Evolutionary conservation across 2,888 invertebrate species (phyloP).

Genomic region (Drosophila colorata): DNA sequence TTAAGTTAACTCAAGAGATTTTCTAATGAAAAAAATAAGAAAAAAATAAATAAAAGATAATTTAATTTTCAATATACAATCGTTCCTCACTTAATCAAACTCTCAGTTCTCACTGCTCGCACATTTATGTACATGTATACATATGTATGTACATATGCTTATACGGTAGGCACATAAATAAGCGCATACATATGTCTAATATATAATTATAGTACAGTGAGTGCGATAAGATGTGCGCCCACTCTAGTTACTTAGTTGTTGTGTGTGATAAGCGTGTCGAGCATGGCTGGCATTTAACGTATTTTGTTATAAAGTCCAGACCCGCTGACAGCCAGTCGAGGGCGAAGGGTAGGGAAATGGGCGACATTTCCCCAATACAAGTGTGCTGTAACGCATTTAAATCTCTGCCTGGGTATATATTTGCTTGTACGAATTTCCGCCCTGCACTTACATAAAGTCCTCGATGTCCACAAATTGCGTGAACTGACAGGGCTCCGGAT

Average conservation of each 20-base stretch:
- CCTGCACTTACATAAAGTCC: conserved; percentile 90
- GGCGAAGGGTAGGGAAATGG: not conserved
- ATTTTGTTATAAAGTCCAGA: conserved; percentile 28
- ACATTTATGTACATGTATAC: not conserved
- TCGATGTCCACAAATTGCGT: conserved; percentile 89
- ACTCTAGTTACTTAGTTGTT: conserved; percentile 25
- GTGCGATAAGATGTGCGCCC: conserved; percentile 54
- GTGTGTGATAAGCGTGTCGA: conserved; percentile 41
- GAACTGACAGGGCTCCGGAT: conserved; percentile 88
- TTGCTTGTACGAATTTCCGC: not conserved
- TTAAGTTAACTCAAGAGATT: no score
- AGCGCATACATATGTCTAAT: conserved; percentile 28
- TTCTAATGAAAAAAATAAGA: not conserved
- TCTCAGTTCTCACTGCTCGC: not conserved
- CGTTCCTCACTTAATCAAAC: not conserved
- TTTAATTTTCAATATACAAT: not conserved
- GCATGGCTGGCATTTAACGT: conserved; percentile 33
- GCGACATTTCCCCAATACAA: not conserved
- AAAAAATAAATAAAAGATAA: not conserved
- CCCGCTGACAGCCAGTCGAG: conserved; percentile 12
- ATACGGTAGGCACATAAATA: conserved; percentile 17
- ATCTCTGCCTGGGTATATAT: not conserved
- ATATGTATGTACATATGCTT: conserved; percentile 3
- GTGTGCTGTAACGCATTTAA: not conserved
- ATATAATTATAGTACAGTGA: conserved; percentile 58